A percentile compares a stretch with the other conserved stretches of the same genome.
These are phyloP conservation scores for Ptychodera flava DNA, from an alignment of 35 echinoderm and acorn worm species.

Conservation along the genomic window DNA sequence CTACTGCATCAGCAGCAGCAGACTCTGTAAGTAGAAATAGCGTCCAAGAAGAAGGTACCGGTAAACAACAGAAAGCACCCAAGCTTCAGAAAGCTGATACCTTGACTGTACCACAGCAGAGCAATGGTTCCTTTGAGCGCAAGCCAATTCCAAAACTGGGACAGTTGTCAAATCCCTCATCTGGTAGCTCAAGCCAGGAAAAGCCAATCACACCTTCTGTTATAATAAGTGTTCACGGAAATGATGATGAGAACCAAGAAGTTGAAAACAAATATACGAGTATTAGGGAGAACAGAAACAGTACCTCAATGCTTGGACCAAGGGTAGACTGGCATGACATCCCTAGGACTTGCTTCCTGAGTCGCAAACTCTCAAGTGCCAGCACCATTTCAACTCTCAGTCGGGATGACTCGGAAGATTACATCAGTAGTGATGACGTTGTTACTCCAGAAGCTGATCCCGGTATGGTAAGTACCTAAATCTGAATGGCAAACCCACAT, in stretches of 20 bases:
- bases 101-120: background rate
- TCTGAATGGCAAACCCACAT: too few relatives aligned
- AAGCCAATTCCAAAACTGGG: background rate
- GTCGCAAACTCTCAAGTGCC: background rate
- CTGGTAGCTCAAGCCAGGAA: background rate
- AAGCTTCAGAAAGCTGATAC: background rate
- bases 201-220: background rate
- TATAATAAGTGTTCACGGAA: background rate
- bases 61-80: too few relatives aligned
- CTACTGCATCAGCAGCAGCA: too few relatives aligned
- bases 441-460: background rate
- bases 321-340: background rate
- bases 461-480: background rate
- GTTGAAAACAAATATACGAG: background rate
- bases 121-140: background rate
- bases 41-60: too few relatives aligned
- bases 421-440: background rate
- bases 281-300: background rate
- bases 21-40: too few relatives aligned
- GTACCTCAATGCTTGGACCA: background rate
- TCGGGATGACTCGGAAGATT: background rate
- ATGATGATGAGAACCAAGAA: background rate
- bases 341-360: background rate
- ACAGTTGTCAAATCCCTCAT: background rate
- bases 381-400: background rate